Evolutionary conservation across 2,888 invertebrate genomes (phyloP).

Genomic region (Rhimphoctona megacephalus): DNA sequence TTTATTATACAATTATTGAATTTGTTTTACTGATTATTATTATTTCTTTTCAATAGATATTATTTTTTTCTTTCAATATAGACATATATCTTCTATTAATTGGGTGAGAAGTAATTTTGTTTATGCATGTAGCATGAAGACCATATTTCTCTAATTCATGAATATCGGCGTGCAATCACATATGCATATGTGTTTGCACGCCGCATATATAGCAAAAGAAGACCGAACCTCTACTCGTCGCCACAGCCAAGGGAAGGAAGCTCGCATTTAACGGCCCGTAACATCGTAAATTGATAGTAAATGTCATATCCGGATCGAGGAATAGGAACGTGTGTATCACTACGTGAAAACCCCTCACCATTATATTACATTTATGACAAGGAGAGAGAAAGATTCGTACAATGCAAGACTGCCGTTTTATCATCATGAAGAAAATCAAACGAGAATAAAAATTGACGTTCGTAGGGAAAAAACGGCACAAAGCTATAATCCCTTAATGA

Average conservation of each 20-base stretch:
- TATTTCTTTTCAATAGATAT: neutral
- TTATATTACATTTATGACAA: neutral
- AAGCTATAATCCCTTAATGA: slow-evolving; percentile 49
- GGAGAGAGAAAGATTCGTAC: neutral
- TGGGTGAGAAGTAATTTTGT: slow-evolving; percentile 51
- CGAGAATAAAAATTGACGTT: slow-evolving; percentile 2
- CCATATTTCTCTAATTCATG: slow-evolving; percentile 12
- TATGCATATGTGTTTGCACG: slow-evolving; percentile 16
- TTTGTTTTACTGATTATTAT: too few species aligned
- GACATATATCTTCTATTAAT: slow-evolving; percentile 36
- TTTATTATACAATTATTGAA: slow-evolving; percentile 13
- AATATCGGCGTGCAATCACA: neutral
- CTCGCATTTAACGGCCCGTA: slow-evolving; percentile 80
- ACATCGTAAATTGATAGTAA: slow-evolving; percentile 82
- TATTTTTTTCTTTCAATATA: slow-evolving; percentile 43
- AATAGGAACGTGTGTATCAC: slow-evolving; percentile 77
- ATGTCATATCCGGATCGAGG: slow-evolving; percentile 80
- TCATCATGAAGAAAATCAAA: neutral
- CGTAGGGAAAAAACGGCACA: slow-evolving; percentile 18
- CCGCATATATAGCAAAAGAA: slow-evolving; percentile 21
- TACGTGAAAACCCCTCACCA: slow-evolving; percentile 10
- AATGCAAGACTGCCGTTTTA: slow-evolving; percentile 12
- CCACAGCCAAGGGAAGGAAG: slow-evolving; percentile 58
- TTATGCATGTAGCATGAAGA: slow-evolving; percentile 62
- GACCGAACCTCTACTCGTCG: slow-evolving; percentile 60